These are phyloP conservation scores for Cephus cinctus DNA, from an alignment of 1,140 invertebrate genomes.

Conservation along the genomic window DNA sequence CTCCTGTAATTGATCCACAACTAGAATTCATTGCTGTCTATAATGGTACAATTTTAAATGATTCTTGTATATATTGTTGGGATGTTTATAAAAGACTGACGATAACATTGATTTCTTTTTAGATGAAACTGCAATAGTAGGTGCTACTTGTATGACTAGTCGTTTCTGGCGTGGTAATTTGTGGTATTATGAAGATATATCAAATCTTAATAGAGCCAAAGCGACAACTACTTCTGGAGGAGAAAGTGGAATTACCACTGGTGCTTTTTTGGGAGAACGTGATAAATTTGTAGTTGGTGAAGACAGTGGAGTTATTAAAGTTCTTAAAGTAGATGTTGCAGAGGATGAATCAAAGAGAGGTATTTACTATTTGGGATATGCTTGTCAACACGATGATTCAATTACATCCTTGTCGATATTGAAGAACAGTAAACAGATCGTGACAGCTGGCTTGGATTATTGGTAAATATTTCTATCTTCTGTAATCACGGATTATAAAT, in stretches of 20 bases:
- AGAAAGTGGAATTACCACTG: conserved; percentile 36
- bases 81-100: too few species aligned
- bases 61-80: background rate
- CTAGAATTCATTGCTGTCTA: conserved; percentile 39
- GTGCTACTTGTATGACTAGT: conserved; percentile 43
- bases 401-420: conserved; percentile 40
- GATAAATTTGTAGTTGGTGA: conserved; percentile 43
- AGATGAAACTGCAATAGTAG: conserved; percentile 46
- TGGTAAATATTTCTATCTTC: conserved; percentile 30
- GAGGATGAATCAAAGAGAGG: conserved; percentile 17
- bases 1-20: conserved; percentile 29
- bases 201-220: conserved; percentile 27
- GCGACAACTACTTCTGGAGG: conserved; percentile 21
- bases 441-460: conserved; percentile 45
- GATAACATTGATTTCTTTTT: too few species aligned
- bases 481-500: background rate
- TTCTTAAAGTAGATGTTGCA: conserved; percentile 26
- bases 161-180: conserved; percentile 46
- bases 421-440: conserved; percentile 27
- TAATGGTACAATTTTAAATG: conserved; percentile 27
- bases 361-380: conserved; percentile 28
- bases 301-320: conserved; percentile 42
- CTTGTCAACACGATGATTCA: conserved; percentile 41
- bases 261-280: conserved; percentile 23
- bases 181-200: conserved; percentile 35